Evolutionary conservation across 2,888 invertebrate genomes (phyloP), one percentile per base, ranked within the genome.

Genomic region (Sarcophaga subvicina): DNA sequence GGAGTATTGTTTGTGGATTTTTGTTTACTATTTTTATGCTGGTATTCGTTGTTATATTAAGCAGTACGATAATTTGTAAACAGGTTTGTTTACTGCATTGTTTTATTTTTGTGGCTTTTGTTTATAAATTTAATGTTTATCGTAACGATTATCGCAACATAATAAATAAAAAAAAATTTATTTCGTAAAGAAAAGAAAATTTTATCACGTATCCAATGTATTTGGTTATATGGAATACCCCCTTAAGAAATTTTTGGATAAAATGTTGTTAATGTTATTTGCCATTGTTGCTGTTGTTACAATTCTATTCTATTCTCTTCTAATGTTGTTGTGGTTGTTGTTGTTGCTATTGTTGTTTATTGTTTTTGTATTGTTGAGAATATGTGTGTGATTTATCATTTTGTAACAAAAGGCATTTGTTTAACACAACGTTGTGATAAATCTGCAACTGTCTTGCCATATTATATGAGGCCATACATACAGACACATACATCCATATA

Each of bases 341-440:
- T 59, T 17, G 37, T 8, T 37, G 37, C 37, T 37, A 37, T 60
- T 47, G 62, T 49, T 64, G 45, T 73, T 47, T 73, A 47, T 45
- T 62, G 47, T 63, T 73, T 75, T 71, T 59, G 54, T 54, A 54
- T 64, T 64, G 75, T 66, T 54, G 22, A 54, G 69, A 70, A 76
- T 81, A 27, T 75, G 76, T 64, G 70, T 75, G 82, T 64, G 70
- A 82, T 82, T 76, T 82, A 82, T 82, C 76, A 82, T 82, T 54
- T 71, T 64, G 76, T 71, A 82, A 64, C 76, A 82, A 76, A 71
- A 82, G 70, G 59, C 82, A 82, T 77, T 82, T 76, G 82, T 76
- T 82, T 82, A 64, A 54, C 59, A 71, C 45, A 64, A 64, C 76
- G 25, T 64, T 82, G 82, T 77, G 82, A 82, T 82, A 82, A 82